Evolutionary conservation across 1,140 invertebrate species (phyloP), one percentile per base, ranked within the genome.

Genomic region (Kradibia gibbosae): DNA sequence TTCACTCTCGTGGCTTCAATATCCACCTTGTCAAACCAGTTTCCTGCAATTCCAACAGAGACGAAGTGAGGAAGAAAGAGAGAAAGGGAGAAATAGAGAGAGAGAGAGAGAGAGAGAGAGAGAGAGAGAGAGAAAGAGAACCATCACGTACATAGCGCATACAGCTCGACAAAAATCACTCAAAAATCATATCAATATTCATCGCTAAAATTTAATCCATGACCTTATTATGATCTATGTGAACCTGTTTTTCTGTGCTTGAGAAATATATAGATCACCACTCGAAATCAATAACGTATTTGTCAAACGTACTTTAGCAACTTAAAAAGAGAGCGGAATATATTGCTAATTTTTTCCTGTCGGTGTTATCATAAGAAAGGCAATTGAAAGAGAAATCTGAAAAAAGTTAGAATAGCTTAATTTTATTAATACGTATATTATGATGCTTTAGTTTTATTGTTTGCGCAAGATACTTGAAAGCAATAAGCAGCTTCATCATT

Each of bases 21-120:
- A 86, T 88, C 86, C 87, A 88, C 86, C 85, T 91, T 90, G 90
- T 91, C 89, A 91, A 91, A 91, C 90, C 90, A 89, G 89, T 91
- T 91, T 89, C 85, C 81, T 86, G 84, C 84, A 75, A 85, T 84
- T 86, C 84, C 85, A 81, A 85, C 70, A 71, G 70, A 71, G 85
- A 85, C 72, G 85, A 60, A 79, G n/a, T n/a, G n/a, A n/a, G n/a
- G n/a, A n/a, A n/a, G n/a, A n/a, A n/a, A n/a, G n/a, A n/a, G n/a
- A n/a, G n/a, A n/a, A n/a, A n/a, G n/a, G n/a, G n/a, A n/a, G n/a
- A n/a, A n/a, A n/a, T n/a, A n/a, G n/a, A n/a, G n/a, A n/a, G n/a
- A n/a, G n/a, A n/a, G n/a, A n/a, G n/a, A n/a, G n/a, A n/a, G n/a
- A n/a, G n/a, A n/a, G n/a, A n/a, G n/a, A n/a, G n/a, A n/a, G n/a